These are phyloP conservation scores for Saturnia pavonia DNA, from an alignment of 2,888 invertebrate genomes.

Conservation along the genomic window DNA sequence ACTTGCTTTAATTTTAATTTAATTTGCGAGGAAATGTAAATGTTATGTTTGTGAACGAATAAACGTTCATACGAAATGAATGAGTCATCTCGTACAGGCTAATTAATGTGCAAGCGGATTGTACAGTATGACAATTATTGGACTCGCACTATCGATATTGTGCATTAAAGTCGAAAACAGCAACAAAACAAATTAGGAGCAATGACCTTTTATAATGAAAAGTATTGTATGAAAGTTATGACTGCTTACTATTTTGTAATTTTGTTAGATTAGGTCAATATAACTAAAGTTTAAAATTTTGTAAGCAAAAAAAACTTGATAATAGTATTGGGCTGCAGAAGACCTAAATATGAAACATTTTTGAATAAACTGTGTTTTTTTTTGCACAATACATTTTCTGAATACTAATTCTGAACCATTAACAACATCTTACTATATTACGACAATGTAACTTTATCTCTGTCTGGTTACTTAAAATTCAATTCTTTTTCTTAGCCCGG, in stretches of 20 bases:
- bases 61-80: conserved; percentile 30
- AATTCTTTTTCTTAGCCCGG: too few relatives aligned
- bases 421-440: too few relatives aligned
- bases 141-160: neutral
- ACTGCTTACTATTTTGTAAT: neutral
- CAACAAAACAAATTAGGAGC: neutral
- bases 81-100: conserved; percentile 35
- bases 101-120: conserved; percentile 39
- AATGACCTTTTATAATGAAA: neutral
- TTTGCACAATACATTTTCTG: too few relatives aligned
- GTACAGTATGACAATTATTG: conserved; percentile 9
- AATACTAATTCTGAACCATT: too few relatives aligned
- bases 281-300: neutral
- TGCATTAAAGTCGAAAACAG: neutral
- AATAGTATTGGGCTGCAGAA: neutral
- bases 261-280: too few relatives aligned
- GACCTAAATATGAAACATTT: neutral
- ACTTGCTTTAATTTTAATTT: neutral
- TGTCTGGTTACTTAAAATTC: too few relatives aligned
- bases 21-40: neutral
- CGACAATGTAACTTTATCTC: too few relatives aligned
- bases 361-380: too few relatives aligned
- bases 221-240: too few relatives aligned
- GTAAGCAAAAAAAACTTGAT: neutral
- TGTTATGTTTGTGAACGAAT: neutral